These are phyloP conservation scores for Aurelia sp. DNA, from an alignment of 30 jellyfish, hydroid and myxozoan genomes.

Conservation along the genomic window DNA sequence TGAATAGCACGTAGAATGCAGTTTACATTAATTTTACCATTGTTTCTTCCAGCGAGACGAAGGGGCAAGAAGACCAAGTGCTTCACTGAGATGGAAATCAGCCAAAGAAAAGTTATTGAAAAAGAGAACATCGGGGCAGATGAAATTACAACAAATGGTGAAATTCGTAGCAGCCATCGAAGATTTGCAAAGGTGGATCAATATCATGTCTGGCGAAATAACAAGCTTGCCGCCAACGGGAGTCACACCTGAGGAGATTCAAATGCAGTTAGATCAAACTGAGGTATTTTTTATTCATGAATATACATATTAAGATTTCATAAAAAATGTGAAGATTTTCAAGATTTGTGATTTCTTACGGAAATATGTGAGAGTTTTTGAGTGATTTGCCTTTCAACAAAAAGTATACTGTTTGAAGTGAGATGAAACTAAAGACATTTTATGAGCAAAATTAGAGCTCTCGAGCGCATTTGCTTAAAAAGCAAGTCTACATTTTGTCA, in stretches of 20 bases:
- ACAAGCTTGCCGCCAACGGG: constrained; percentile 81
- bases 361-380: too few species aligned
- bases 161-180: constrained; percentile 72
- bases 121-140: constrained; percentile 39
- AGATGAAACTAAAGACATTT: too few species aligned
- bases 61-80: constrained; percentile 30
- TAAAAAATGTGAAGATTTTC: too few species aligned
- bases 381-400: too few species aligned
- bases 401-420: too few species aligned
- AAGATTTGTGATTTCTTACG: too few species aligned
- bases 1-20: too few species aligned
- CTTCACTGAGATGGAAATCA: constrained; percentile 62
- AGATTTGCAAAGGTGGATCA: constrained; percentile 83
- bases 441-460: too few species aligned
- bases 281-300: constrained; percentile 45
- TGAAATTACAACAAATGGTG: constrained; percentile 55
- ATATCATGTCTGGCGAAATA: constrained; percentile 59
- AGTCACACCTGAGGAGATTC: constrained; percentile 76
- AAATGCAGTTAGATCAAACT: constrained; percentile 68
- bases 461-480: too few species aligned
- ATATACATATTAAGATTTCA: too few species aligned
- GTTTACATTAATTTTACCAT: background rate
- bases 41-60: background rate
- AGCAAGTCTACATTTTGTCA: too few species aligned
- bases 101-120: constrained; percentile 62